Percentiles rank a stretch among this genome's conserved stretches.
Conservation (phyloP, 2,888 invertebrate genomes). For the Amphipyra berbera region DNA sequence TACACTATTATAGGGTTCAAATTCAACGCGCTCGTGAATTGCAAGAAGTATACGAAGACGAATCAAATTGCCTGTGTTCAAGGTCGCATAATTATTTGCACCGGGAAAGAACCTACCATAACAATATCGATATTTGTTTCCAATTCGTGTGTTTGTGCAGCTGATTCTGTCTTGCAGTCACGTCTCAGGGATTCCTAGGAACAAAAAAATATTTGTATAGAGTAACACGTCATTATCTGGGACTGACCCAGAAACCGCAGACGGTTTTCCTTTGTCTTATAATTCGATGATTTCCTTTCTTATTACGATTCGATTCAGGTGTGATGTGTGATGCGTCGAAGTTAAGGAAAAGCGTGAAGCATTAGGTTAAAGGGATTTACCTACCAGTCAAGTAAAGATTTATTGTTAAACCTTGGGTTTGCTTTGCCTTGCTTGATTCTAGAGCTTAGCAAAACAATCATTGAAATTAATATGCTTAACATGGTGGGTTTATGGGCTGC, state of each 20-base stretch:
- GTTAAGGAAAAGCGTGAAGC: slow-evolving; percentile 24
- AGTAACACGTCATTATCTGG: slow-evolving; percentile 12
- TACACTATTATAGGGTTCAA: too few species aligned
- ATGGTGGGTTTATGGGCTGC: slow-evolving; percentile 6
- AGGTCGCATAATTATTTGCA: too few species aligned
- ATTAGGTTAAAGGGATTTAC: slow-evolving; percentile 29
- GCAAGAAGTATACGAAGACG: too few species aligned
- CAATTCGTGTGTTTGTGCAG: slow-evolving; percentile 4
- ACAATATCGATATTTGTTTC: slow-evolving; percentile 10
- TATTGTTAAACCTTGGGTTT: slow-evolving; percentile 25
- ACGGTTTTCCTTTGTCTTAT: slow-evolving; percentile 33
- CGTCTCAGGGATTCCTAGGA: slow-evolving; percentile 31
- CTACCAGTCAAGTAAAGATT: slow-evolving; percentile 9
- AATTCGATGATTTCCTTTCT: slow-evolving; percentile 37
- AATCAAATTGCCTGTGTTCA: too few species aligned
- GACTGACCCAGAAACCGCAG: slow-evolving; percentile 29
- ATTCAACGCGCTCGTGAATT: too few species aligned
- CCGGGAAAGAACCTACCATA: slow-evolving; percentile 27
- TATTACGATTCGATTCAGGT: slow-evolving; percentile 38
- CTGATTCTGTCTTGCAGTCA: slow-evolving; percentile 20
- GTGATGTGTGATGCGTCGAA: background rate
- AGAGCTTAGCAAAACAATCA: background rate
- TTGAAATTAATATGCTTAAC: slow-evolving; percentile 4
- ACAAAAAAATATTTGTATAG: background rate
- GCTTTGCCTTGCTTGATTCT: background rate